A percentile compares a stretch with the other conserved stretches of the same genome.
Evolutionary conservation across 2,797 vertebrate species (phyloP).

Genomic region (Pseudochirops corinnae): DNA sequence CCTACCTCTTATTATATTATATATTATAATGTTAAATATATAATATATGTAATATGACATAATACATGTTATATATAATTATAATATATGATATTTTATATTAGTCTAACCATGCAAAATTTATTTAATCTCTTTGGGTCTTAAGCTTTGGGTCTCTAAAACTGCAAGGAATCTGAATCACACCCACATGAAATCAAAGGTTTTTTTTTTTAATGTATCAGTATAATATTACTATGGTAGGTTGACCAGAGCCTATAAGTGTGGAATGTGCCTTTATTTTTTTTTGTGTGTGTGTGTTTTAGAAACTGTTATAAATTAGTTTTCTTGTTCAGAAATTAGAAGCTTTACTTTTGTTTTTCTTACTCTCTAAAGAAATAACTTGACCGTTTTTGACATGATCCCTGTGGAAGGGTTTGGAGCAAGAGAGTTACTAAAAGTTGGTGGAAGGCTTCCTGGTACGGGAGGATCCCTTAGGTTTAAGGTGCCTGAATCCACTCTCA

Average conservation of each 20-base stretch:
- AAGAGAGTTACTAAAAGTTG: conserved; percentile 94
- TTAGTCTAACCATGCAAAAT: background rate
- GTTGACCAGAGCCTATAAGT: background rate
- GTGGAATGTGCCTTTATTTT: background rate
- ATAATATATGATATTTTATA: no score
- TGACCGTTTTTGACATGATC: conserved; percentile 95
- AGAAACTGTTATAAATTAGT: background rate
- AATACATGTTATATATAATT: no score
- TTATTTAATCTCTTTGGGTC: background rate
- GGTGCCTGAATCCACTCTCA: conserved; percentile 97
- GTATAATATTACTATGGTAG: background rate
- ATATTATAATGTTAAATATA: no score
- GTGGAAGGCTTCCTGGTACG: conserved; percentile 93
- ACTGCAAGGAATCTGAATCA: background rate
- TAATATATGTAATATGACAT: no score
- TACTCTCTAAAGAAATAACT: conserved; percentile 91
- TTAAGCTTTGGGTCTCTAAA: background rate
- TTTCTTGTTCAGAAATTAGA: conserved; percentile 30
- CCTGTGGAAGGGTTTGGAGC: conserved; percentile 94
- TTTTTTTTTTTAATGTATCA: background rate
- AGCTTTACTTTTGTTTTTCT: conserved; percentile 45
- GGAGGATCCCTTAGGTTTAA: conserved; percentile 96
- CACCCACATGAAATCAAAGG: background rate
- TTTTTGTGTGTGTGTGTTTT: background rate
- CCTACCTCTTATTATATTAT: no score